Base-by-base conservation (phyloP, 2,888 invertebrate genomes). In the Hylaea fasciaria region DNA sequence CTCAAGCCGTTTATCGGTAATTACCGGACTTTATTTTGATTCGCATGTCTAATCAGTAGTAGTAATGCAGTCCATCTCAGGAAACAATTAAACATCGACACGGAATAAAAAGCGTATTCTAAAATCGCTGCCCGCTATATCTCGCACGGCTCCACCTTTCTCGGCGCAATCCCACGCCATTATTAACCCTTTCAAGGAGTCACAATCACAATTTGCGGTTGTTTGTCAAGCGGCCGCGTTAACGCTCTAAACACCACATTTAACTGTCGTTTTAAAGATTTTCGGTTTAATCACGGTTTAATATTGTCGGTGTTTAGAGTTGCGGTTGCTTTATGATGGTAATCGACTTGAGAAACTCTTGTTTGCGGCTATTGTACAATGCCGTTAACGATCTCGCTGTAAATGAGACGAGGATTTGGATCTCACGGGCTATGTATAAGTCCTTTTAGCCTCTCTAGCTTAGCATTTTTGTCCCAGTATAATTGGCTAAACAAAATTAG, bases 161-260 rank as follows among this genome's bases (percentile, higher is more conserved):
- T 71, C 74, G 70, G 66, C 83, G 85, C 85, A 86, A 85, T 87
- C 86, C 84, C 84, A 85, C 87, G 83, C 82, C 84, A 89, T 87
- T 91, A 91, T 91, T 89, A 91, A 90, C 89, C 91, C 90, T 87
- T 91, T 89, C 88, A 90, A 82, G 82, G 81, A 82, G 81, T 82
- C 82, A 86, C 86, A 90, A 89, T 90, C 81, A 83, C 88, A 89
- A 88, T 89, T 89, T 91, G 90, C 80, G 92, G 91, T 89, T 87
- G 82, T 89, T 89, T 87, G 91, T 65, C 66, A 69, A 62, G 66
- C 62, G 63, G 62, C 28, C 29, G 46, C 61, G 55, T 58, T 57
- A 58, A 48, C 43, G 45, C 17, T 60, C 52, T 17, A 55, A 66
- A 65, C 66, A 66, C 66, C 63, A 63, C 65, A 64, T 65, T 69